phyloP scores from a whole-genome alignment of 2,113 vertebrate species.

The Pachyramphus minor region DNA sequence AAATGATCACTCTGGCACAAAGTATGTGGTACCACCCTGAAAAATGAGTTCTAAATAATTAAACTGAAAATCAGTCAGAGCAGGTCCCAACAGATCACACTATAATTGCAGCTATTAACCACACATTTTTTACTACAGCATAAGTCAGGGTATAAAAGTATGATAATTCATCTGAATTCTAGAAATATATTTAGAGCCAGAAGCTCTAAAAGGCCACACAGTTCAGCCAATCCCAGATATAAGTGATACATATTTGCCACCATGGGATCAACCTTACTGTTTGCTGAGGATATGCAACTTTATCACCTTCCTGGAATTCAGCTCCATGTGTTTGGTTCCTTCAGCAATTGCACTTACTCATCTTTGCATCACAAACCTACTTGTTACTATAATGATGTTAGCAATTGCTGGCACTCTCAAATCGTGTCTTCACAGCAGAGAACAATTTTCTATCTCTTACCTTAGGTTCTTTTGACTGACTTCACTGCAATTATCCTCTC shows the following conservation, averaged over 20 bases:
- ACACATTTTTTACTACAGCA: not conserved
- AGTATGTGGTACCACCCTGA: not conserved
- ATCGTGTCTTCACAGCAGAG: not conserved
- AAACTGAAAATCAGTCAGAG: not conserved
- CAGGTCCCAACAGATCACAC: not conserved
- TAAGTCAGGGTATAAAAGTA: not conserved
- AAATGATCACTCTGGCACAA: not conserved
- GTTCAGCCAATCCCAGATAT: not conserved
- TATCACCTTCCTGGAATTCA: not conserved
- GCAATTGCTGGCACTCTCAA: not conserved
- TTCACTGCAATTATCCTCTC: not conserved
- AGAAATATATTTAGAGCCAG: not conserved
- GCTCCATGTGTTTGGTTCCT: not conserved
- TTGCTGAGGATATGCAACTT: not conserved
- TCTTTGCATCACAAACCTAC: not conserved
- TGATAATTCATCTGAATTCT: not conserved
- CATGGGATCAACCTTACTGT: not conserved
- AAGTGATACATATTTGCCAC: not conserved
- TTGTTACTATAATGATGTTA: not conserved
- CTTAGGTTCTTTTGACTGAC: not conserved
- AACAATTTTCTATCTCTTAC: not conserved
- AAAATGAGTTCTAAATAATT: slow-evolving; percentile 44
- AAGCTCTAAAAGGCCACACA: not conserved
- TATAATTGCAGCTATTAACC: slow-evolving; percentile 30
- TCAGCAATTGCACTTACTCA: not conserved